Evolutionary conservation across 2,113 vertebrate species (phyloP).

Genomic region (Anarrhichthys ocellatus): DNA sequence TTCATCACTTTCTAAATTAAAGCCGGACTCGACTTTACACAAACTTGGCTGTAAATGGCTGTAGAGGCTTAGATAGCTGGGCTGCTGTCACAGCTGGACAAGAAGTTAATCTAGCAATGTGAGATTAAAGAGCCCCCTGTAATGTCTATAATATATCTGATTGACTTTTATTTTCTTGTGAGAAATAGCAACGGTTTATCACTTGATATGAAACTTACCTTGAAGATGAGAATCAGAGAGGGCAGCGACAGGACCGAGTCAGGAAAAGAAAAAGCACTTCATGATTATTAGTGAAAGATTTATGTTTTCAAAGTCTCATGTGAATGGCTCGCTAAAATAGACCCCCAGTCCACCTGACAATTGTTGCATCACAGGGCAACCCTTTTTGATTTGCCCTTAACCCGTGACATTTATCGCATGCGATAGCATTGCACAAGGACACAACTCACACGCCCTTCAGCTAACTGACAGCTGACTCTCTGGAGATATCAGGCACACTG

Average conservation of each 20-base stretch:
- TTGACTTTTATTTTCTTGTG: conserved; percentile 19
- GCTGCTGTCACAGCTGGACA: neutral
- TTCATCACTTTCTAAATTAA: conserved; percentile 41
- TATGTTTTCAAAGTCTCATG: conserved; percentile 60
- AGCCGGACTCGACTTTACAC: neutral
- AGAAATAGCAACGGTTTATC: conserved; percentile 13
- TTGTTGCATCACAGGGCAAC: conserved; percentile 58
- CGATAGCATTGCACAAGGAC: conserved; percentile 50
- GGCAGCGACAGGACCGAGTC: conserved; percentile 39
- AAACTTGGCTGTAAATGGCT: neutral
- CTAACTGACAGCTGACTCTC: conserved; percentile 60
- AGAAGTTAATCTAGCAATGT: conserved; percentile 4
- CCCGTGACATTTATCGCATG: conserved; percentile 68
- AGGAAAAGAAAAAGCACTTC: conserved; percentile 64
- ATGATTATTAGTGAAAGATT: conserved; percentile 72
- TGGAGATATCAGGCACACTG: conserved; percentile 37
- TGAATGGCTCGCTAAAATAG: conserved; percentile 83
- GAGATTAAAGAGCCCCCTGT: neutral
- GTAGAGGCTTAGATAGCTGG: conserved; percentile 5
- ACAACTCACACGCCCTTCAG: conserved; percentile 43
- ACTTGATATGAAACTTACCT: conserved; percentile 73
- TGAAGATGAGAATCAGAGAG: conserved; percentile 54
- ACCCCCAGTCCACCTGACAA: conserved; percentile 70
- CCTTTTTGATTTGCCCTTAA: conserved; percentile 71
- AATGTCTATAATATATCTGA: conserved; percentile 4